Conservation (phyloP, 2,113 vertebrate species). For the Macroglossus sobrinus region DNA sequence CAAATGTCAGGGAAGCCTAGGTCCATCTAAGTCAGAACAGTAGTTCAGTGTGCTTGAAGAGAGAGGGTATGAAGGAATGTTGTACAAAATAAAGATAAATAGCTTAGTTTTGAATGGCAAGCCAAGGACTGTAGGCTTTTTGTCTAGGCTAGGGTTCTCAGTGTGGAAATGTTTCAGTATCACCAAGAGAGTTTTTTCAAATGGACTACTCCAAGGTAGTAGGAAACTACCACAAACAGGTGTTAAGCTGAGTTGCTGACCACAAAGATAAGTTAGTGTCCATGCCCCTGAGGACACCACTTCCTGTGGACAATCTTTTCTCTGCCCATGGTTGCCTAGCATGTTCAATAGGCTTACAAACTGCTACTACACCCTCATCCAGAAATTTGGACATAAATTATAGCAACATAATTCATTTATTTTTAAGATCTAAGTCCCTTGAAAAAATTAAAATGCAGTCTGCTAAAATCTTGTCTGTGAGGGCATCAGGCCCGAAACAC, state of each 20-base stretch:
- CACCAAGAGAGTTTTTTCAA: not conserved
- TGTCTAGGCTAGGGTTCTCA: not conserved
- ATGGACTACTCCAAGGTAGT: not conserved
- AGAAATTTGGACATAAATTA: conserved; percentile 33
- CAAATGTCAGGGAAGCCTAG: not conserved
- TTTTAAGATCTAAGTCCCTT: conserved; percentile 60
- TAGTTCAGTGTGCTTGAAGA: not conserved
- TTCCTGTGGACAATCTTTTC: not conserved
- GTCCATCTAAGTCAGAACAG: not conserved
- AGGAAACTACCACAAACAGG: not conserved
- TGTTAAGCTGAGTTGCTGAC: not conserved
- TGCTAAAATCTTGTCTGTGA: conserved; percentile 60
- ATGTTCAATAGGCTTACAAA: not conserved
- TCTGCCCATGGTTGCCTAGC: not conserved
- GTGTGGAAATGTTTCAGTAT: not conserved
- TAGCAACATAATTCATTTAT: conserved; percentile 41
- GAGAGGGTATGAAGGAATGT: not conserved
- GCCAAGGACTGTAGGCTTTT: not conserved
- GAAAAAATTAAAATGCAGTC: conserved; percentile 53
- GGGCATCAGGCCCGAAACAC: conserved; percentile 61
- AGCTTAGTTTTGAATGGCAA: not conserved
- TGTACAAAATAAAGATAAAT: not conserved
- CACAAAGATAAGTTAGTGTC: not conserved
- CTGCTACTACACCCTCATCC: not conserved
- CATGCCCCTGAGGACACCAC: not conserved